phyloP scores from a whole-genome alignment of 2,797 vertebrate species.

The Aotus griseimembra region DNA sequence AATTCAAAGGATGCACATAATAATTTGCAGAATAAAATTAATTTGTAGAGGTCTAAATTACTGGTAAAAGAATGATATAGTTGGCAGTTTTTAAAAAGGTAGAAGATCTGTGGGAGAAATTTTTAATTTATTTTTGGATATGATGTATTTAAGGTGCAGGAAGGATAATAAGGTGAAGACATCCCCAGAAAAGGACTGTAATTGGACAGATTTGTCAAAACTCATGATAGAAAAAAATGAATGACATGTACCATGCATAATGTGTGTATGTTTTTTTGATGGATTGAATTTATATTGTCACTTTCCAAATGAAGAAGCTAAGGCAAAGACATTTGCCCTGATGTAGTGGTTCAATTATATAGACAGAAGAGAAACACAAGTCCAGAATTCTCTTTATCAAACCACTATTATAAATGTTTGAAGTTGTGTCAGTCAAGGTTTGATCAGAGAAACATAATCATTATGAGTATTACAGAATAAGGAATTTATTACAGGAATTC shows the following conservation, averaged over 20 bases:
- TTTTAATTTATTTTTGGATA: not conserved
- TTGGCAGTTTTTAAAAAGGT: not conserved
- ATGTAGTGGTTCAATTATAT: not conserved
- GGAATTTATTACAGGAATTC: not conserved
- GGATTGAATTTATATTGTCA: not conserved
- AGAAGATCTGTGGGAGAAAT: not conserved
- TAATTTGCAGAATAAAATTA: not conserved
- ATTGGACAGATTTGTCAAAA: conserved; percentile 12
- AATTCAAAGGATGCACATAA: not conserved
- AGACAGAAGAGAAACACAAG: not conserved
- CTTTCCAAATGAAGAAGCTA: conserved; percentile 14
- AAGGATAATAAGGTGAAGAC: not conserved
- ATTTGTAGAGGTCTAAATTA: not conserved
- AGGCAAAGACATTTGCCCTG: not conserved
- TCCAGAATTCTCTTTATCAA: not conserved
- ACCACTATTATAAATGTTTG: not conserved
- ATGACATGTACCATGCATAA: not conserved
- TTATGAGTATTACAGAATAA: not conserved
- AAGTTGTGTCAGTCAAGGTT: not conserved
- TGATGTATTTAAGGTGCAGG: not conserved
- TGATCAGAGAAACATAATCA: not conserved
- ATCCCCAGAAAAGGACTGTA: not conserved
- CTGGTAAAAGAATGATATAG: not conserved
- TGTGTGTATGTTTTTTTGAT: not conserved
- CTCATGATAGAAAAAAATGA: not conserved